These are phyloP conservation scores for Perizoma affinitatum DNA, from an alignment of 2,888 invertebrate species.

Conservation along the genomic window DNA sequence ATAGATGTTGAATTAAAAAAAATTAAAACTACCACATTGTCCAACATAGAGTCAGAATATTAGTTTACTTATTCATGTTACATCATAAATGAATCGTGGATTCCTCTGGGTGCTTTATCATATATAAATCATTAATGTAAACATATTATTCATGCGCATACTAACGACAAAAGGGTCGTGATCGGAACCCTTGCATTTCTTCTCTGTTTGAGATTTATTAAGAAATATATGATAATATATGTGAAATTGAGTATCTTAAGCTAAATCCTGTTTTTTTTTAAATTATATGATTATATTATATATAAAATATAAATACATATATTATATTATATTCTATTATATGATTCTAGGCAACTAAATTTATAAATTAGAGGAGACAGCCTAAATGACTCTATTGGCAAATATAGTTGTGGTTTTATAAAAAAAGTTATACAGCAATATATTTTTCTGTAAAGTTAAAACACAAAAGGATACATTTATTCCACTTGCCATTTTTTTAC, in stretches of 20 bases:
- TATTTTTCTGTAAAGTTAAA: no score
- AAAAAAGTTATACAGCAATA: no score
- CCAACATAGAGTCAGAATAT: not conserved
- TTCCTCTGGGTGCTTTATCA: constrained; percentile 68
- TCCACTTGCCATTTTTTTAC: no score
- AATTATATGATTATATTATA: no score
- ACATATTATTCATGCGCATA: constrained; percentile 83
- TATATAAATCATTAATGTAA: constrained; percentile 77
- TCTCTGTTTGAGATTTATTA: constrained; percentile 49
- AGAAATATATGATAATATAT: constrained; percentile 20
- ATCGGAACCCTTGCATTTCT: constrained; percentile 66
- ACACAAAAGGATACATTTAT: no score
- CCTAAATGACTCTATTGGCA: not conserved
- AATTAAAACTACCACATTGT: no score
- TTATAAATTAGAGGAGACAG: not conserved
- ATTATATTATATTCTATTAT: no score
- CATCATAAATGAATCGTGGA: constrained; percentile 65
- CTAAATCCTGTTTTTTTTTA: no score
- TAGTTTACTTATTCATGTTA: constrained; percentile 37
- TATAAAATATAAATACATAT: no score
- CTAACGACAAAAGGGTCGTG: constrained; percentile 73
- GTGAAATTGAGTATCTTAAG: constrained; percentile 8
- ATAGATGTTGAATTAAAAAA: no score
- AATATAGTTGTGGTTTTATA: not conserved
- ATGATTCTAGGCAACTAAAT: no score